Conservation (phyloP, 2,888 invertebrate species). For the Cecidostiba fungosa region DNA sequence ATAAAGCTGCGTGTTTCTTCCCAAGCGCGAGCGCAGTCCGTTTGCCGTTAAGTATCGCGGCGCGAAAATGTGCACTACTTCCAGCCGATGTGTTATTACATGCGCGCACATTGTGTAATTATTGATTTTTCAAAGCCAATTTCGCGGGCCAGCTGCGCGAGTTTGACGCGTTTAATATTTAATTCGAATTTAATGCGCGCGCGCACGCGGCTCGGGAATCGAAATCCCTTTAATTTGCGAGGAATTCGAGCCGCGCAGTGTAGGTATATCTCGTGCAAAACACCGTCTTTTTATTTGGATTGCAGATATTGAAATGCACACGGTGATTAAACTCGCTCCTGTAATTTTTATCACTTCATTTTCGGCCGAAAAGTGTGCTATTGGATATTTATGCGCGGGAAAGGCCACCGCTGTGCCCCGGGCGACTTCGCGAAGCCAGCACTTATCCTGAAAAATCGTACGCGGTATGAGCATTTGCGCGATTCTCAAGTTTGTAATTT, state of each 20-base stretch:
- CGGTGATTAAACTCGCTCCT: not conserved
- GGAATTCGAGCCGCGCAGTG: not conserved
- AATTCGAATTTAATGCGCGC: slow-evolving; percentile 34
- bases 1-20: not conserved
- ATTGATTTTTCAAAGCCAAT: slow-evolving; percentile 41
- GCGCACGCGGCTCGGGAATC: slow-evolving; percentile 2
- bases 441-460: not conserved
- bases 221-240: not conserved
- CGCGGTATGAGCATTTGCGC: not conserved
- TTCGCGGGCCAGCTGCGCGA: not conserved
- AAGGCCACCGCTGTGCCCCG: slow-evolving; percentile 7
- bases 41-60: slow-evolving; percentile 16
- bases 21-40: not conserved
- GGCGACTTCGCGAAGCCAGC: not conserved
- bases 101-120: slow-evolving; percentile 41
- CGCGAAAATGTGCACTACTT: slow-evolving; percentile 19
- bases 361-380: not conserved
- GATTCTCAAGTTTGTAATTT: not conserved
- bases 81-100: slow-evolving; percentile 33
- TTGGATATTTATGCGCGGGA: not conserved
- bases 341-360: slow-evolving; percentile 50
- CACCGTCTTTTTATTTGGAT: not conserved
- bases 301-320: slow-evolving; percentile 23
- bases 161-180: slow-evolving; percentile 46
- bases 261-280: too few species aligned